Conservation (phyloP, 35 echinoderm and acorn worm genomes). For the Hemicentrotus pulcherrimus region DNA sequence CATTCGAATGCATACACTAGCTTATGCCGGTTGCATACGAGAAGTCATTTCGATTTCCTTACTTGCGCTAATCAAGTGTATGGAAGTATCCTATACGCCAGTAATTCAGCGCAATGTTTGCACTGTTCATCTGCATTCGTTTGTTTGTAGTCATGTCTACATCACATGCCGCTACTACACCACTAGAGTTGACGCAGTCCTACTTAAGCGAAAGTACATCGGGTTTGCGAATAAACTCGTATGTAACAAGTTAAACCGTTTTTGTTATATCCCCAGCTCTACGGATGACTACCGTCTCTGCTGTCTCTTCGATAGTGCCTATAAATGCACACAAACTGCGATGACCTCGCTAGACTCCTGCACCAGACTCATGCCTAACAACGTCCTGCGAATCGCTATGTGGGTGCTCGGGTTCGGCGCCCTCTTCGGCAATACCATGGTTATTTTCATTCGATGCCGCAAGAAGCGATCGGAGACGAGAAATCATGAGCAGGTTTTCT, state of each 20-base stretch:
- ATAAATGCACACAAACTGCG: background rate
- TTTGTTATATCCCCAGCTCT: background rate
- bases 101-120: no score
- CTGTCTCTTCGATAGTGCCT: background rate
- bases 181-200: no score
- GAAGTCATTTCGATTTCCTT: no score
- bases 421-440: constrained; percentile 29
- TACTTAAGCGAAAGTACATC: background rate
- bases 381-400: constrained; percentile 2
- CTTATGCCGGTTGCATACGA: no score
- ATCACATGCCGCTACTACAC: no score
- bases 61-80: no score
- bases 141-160: no score
- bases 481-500: constrained; percentile 44
- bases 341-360: constrained; percentile 17
- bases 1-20: no score
- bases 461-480: background rate
- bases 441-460: constrained; percentile 23
- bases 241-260: background rate
- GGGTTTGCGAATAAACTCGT: background rate
- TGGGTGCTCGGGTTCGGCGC: constrained; percentile 41
- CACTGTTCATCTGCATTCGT: no score
- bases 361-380: constrained; percentile 24
- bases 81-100: no score
- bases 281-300: constrained; percentile 19